Evolutionary conservation across 2,888 invertebrate species (phyloP).

Genomic region (Drosophila gaucha): DNA sequence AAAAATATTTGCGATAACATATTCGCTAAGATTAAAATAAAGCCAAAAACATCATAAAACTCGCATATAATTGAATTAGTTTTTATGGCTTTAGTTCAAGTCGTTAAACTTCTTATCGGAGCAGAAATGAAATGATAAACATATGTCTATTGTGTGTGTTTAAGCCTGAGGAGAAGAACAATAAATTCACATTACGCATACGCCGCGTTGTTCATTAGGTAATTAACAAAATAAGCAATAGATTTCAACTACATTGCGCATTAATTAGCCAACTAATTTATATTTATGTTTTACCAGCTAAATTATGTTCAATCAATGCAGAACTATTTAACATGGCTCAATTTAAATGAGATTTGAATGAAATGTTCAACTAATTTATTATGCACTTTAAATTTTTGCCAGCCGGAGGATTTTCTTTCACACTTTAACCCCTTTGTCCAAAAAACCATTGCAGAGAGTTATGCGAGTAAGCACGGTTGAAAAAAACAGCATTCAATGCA

Average conservation of each 20-base stretch:
- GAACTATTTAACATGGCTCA: constrained; percentile 7
- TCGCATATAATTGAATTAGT: neutral
- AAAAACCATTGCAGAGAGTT: constrained; percentile 5
- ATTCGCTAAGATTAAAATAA: neutral
- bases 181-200: constrained; percentile 51
- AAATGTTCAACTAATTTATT: constrained; percentile 1
- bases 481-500: constrained; percentile 57
- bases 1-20: no score
- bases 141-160: neutral
- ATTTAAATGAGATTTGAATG: constrained; percentile 14
- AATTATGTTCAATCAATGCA: constrained; percentile 6
- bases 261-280: constrained; percentile 53
- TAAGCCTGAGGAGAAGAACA: neutral
- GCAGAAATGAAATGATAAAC: constrained; percentile 1
- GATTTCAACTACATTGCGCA: constrained; percentile 45
- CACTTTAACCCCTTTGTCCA: neutral
- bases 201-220: constrained; percentile 34
- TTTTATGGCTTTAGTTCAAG: constrained; percentile 2
- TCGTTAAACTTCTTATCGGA: constrained; percentile 16
- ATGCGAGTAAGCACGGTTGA: constrained; percentile 30
- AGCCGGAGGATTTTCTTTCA: neutral
- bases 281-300: constrained; percentile 19
- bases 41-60: neutral
- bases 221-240: constrained; percentile 47
- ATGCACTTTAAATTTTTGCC: constrained; percentile 27